Evolutionary conservation across 1,140 invertebrate genomes (phyloP).

Genomic region (Leptopilina boulardi): DNA sequence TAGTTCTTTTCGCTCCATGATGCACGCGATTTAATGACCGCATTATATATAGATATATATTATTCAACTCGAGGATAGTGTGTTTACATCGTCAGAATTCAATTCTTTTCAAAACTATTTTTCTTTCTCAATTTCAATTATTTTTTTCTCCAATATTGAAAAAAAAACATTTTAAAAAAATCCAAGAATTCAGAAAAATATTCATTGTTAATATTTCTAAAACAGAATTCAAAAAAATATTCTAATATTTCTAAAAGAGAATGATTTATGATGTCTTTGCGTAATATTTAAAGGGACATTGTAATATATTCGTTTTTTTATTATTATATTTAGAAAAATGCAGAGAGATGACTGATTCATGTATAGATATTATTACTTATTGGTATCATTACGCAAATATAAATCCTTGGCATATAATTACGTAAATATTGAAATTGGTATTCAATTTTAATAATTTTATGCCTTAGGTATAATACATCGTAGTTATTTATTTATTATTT

Average conservation of each 20-base stretch:
- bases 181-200: no score
- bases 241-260: not conserved
- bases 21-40: slow-evolving; percentile 31
- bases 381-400: slow-evolving; percentile 31
- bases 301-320: not conserved
- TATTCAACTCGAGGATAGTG: not conserved
- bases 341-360: not conserved
- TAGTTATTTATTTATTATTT: not conserved
- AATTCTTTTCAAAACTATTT: not conserved
- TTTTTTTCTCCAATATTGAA: not conserved
- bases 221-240: no score
- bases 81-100: slow-evolving; percentile 17
- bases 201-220: no score
- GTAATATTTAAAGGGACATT: no score
- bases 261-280: slow-evolving; percentile 3
- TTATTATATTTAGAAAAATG: not conserved
- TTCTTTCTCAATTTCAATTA: not conserved
- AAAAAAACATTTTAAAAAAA: no score
- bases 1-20: slow-evolving; percentile 21
- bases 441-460: slow-evolving; percentile 20
- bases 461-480: not conserved
- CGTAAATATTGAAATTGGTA: slow-evolving; percentile 28
- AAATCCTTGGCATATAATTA: slow-evolving; percentile 23
- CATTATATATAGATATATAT: not conserved
- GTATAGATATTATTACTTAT: not conserved